phyloP scores from a whole-genome alignment of 64 coral and sea anemone species.

The Cladopsammia gracilis region DNA sequence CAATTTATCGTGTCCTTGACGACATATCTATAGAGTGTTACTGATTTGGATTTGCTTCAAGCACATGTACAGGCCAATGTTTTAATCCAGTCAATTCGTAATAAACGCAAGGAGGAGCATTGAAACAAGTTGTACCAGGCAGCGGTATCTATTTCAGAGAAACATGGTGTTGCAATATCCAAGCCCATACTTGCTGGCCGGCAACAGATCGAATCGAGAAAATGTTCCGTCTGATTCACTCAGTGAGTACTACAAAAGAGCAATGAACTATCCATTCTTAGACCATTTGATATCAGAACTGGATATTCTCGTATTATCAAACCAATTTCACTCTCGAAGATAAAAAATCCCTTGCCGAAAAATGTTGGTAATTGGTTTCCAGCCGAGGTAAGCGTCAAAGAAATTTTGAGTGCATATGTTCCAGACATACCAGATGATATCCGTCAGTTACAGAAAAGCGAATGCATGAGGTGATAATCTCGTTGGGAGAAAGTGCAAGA shows the following conservation, averaged over 20 bases:
- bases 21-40: no score
- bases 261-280: slow-evolving; percentile 38
- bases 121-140: slow-evolving; percentile 47
- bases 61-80: no score
- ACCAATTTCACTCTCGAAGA: slow-evolving; percentile 49
- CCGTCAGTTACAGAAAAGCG: slow-evolving; percentile 35
- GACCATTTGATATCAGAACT: slow-evolving; percentile 61
- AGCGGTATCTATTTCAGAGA: slow-evolving; percentile 27
- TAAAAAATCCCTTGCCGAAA: slow-evolving; percentile 26
- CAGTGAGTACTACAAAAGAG: slow-evolving; percentile 44
- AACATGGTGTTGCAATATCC: slow-evolving; percentile 16
- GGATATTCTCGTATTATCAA: slow-evolving; percentile 53
- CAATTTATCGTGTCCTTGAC: no score
- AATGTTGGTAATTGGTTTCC: slow-evolving; percentile 56
- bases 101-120: slow-evolving; percentile 9
- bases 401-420: slow-evolving; percentile 53
- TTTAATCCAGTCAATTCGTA: background rate
- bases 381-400: slow-evolving; percentile 9
- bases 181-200: slow-evolving; percentile 44
- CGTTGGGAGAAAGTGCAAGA: slow-evolving; percentile 25
- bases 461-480: slow-evolving; percentile 50
- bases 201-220: slow-evolving; percentile 37
- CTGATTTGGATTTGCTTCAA: no score
- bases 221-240: slow-evolving; percentile 52
- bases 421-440: slow-evolving; percentile 54